phyloP scores from a whole-genome alignment of 2,113 vertebrate species.

The Dermatemys mawii region DNA sequence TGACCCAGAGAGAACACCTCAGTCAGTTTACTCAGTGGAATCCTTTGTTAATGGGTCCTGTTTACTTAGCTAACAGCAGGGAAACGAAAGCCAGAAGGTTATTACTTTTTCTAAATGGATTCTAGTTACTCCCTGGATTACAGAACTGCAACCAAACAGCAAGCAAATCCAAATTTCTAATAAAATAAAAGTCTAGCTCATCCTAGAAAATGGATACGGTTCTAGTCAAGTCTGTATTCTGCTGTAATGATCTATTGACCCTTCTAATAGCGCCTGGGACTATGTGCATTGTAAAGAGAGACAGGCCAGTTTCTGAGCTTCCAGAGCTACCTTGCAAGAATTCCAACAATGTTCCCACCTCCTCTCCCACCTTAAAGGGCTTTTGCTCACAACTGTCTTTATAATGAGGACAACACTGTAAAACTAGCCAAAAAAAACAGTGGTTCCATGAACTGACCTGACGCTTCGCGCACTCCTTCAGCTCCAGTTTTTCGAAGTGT shows the following conservation, averaged over 20 bases:
- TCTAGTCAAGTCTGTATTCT: neutral
- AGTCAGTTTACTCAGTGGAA: neutral
- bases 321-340: neutral
- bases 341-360: neutral
- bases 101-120: too few species aligned
- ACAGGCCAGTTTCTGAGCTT: too few species aligned
- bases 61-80: neutral
- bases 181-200: neutral
- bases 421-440: neutral
- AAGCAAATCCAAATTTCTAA: neutral
- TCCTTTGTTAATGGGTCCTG: neutral
- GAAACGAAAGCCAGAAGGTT: neutral
- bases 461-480: neutral
- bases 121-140: neutral
- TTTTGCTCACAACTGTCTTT: neutral
- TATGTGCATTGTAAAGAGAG: neutral
- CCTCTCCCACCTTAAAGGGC: neutral
- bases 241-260: neutral
- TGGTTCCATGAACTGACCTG: neutral
- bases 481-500: too few species aligned
- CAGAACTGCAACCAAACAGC: neutral
- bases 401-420: neutral
- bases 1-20: neutral
- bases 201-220: neutral
- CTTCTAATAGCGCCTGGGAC: accelerated